Conservation (phyloP, 1,140 invertebrate species). For the Potamilus streckersoni region DNA sequence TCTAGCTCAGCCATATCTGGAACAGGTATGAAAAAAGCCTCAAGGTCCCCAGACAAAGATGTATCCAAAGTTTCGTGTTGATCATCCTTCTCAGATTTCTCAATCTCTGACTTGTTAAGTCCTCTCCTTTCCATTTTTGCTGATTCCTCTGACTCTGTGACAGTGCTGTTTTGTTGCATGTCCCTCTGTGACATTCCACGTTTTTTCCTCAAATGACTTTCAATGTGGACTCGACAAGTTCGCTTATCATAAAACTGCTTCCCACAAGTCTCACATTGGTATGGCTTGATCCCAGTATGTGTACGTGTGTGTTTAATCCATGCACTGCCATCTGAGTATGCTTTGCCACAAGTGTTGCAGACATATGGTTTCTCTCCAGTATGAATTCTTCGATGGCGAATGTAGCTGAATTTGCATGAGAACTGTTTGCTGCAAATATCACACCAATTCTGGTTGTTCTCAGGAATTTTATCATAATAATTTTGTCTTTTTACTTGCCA, state of each 20-base stretch:
- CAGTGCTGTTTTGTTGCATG: too few relatives aligned
- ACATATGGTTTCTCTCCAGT: slow-evolving; percentile 34
- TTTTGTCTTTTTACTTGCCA: too few relatives aligned
- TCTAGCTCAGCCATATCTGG: too few relatives aligned
- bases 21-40: too few relatives aligned
- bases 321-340: slow-evolving; percentile 28
- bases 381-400: slow-evolving; percentile 27
- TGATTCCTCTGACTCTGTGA: not conserved
- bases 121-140: slow-evolving; percentile 14
- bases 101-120: not conserved
- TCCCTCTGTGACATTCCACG: not conserved
- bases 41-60: too few relatives aligned
- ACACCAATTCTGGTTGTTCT: slow-evolving; percentile 19
- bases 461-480: too few relatives aligned
- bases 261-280: slow-evolving; percentile 24
- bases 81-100: too few relatives aligned
- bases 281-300: slow-evolving; percentile 29
- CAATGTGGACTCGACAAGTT: slow-evolving; percentile 26
- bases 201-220: slow-evolving; percentile 11
- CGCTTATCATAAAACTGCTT: slow-evolving; percentile 32
- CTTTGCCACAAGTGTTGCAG: slow-evolving; percentile 23
- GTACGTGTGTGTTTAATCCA: slow-evolving; percentile 28
- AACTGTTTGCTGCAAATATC: slow-evolving; percentile 35
- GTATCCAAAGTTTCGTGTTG: too few relatives aligned
- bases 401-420: slow-evolving; percentile 23